A percentile compares a stretch with the other conserved stretches of the same genome.
These are phyloP conservation scores for Alces alces DNA, from an alignment of 2,113 vertebrate species.

Conservation along the genomic window DNA sequence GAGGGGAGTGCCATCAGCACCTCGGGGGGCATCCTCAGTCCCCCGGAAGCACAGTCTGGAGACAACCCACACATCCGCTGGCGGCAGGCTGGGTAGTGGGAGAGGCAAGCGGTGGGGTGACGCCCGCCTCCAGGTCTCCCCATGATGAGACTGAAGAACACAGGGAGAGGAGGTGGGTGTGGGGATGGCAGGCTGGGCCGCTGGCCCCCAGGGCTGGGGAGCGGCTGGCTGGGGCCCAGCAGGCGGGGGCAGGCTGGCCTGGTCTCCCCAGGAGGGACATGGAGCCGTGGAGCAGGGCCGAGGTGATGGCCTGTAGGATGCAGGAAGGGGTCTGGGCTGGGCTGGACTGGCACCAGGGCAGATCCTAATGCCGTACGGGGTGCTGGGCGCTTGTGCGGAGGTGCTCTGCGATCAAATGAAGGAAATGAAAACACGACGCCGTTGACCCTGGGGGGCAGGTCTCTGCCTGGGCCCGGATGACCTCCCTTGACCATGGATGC, in stretches of 20 bases:
- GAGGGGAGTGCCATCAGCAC: neutral
- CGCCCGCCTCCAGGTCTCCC: neutral
- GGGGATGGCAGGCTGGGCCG: neutral
- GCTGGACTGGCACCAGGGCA: neutral
- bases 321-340: neutral
- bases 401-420: neutral
- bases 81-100: neutral
- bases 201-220: neutral
- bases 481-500: no score
- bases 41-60: neutral
- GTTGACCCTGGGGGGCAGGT: neutral
- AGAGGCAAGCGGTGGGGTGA: neutral
- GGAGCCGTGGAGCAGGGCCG: fast-evolving
- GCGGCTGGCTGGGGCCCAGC: neutral
- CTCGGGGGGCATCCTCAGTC: neutral
- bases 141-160: neutral
- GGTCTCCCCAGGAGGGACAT: neutral
- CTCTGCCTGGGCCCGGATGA: neutral
- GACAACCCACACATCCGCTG: no score
- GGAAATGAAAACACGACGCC: neutral
- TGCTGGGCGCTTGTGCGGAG: fast-evolving
- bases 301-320: neutral
- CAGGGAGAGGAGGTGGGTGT: neutral
- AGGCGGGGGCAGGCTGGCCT: neutral
- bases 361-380: neutral